These are phyloP conservation scores for Leucophenga montana DNA, from an alignment of 2,888 invertebrate species.

Conservation along the genomic window DNA sequence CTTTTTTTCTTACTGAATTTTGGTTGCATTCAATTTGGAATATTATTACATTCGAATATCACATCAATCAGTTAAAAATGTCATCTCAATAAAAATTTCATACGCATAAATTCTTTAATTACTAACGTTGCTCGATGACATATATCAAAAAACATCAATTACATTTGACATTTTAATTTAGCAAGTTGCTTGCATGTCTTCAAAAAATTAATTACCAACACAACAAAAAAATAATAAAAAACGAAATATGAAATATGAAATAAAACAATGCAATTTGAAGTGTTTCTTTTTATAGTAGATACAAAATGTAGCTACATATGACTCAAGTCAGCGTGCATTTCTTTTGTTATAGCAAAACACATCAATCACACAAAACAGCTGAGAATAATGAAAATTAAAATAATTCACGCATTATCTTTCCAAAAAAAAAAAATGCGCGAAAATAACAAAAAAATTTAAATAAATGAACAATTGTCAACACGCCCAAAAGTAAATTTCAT, in stretches of 20 bases:
- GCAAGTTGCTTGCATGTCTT: constrained; percentile 2
- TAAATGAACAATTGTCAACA: constrained; percentile 23
- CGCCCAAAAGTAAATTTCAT: constrained; percentile 7
- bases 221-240: too few relatives aligned
- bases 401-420: background rate
- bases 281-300: constrained; percentile 1
- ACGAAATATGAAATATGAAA: background rate
- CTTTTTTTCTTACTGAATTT: too few relatives aligned
- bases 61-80: too few relatives aligned
- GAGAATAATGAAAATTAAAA: background rate
- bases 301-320: background rate
- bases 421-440: background rate
- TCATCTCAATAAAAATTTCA: too few relatives aligned
- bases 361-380: constrained; percentile 14
- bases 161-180: constrained; percentile 17
- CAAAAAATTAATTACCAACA: constrained; percentile 26
- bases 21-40: too few relatives aligned
- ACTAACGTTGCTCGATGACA: background rate
- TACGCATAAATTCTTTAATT: background rate
- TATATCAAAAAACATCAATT: constrained; percentile 13
- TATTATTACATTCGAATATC: too few relatives aligned
- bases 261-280: constrained; percentile 3
- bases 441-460: background rate
- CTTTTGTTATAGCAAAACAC: constrained; percentile 21
- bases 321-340: constrained; percentile 12